Conservation (phyloP, 2,113 vertebrate genomes). For the Pelecanoides urinatrix region DNA sequence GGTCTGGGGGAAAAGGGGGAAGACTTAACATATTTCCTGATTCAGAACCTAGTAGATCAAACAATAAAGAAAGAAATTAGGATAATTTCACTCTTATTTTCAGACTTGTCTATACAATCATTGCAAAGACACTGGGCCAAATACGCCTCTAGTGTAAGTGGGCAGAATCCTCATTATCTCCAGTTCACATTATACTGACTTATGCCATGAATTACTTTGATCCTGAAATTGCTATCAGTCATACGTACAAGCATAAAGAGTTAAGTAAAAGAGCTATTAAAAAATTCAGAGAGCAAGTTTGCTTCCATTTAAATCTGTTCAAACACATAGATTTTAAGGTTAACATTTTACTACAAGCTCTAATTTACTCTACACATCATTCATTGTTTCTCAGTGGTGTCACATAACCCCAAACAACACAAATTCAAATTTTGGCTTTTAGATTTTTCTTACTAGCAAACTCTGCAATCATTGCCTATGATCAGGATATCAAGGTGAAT, state of each 20-base stretch:
- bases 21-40: background rate
- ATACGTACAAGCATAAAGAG: background rate
- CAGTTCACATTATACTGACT: background rate
- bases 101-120: background rate
- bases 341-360: background rate
- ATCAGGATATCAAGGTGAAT: background rate
- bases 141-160: background rate
- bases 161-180: background rate
- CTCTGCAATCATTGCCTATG: background rate
- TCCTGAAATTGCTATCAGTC: background rate
- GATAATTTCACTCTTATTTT: background rate
- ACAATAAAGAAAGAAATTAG: background rate
- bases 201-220: background rate
- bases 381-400: background rate
- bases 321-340: background rate
- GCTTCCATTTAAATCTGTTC: background rate
- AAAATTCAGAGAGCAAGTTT: background rate
- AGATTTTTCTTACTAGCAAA: background rate
- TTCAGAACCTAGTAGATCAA: background rate
- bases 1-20: background rate
- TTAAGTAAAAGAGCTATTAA: background rate
- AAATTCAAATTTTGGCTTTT: background rate
- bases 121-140: background rate
- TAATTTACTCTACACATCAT: background rate
- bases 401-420: background rate